Percentiles rank a stretch among this genome's conserved stretches.
Conservation (phyloP, 2,888 invertebrate genomes). For the Erebia epiphron region DNA sequence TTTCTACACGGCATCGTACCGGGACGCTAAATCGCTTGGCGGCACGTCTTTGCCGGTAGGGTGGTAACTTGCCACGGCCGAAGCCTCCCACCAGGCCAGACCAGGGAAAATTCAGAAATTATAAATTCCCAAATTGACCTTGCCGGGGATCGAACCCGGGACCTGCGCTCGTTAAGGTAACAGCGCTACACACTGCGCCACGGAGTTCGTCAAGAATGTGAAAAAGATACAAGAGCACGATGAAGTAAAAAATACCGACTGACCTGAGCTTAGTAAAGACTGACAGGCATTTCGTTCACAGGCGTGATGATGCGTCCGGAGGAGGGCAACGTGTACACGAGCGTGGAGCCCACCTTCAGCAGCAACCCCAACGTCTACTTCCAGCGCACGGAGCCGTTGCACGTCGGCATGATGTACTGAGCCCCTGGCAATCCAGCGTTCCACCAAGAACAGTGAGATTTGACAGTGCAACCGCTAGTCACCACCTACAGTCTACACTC, state of each 20-base stretch:
- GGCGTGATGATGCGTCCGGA: conserved; percentile 91
- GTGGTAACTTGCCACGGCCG: too few relatives aligned
- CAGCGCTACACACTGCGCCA: too few relatives aligned
- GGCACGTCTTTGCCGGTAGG: too few relatives aligned
- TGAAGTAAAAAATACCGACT: not conserved
- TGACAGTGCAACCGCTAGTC: conserved; percentile 66
- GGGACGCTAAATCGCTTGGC: too few relatives aligned
- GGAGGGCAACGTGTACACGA: conserved; percentile 93
- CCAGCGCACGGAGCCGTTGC: conserved; percentile 90
- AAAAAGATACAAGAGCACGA: too few relatives aligned
- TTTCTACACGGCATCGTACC: too few relatives aligned
- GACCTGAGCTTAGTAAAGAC: not conserved
- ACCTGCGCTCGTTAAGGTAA: too few relatives aligned
- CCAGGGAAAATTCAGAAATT: too few relatives aligned
- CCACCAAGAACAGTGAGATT: conserved; percentile 74
- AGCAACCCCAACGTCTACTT: conserved; percentile 96
- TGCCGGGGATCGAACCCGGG: too few relatives aligned
- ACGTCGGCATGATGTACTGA: conserved; percentile 96
- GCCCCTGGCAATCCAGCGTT: conserved; percentile 78
- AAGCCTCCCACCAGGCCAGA: too few relatives aligned
- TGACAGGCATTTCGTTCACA: conserved; percentile 54
- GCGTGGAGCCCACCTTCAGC: conserved; percentile 92
- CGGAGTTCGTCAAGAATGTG: too few relatives aligned
- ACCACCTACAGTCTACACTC: conserved; percentile 31
- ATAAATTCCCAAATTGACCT: too few relatives aligned